Evolutionary conservation across 2,113 vertebrate genomes (phyloP).

Genomic region (Panurus biarmicus): DNA sequence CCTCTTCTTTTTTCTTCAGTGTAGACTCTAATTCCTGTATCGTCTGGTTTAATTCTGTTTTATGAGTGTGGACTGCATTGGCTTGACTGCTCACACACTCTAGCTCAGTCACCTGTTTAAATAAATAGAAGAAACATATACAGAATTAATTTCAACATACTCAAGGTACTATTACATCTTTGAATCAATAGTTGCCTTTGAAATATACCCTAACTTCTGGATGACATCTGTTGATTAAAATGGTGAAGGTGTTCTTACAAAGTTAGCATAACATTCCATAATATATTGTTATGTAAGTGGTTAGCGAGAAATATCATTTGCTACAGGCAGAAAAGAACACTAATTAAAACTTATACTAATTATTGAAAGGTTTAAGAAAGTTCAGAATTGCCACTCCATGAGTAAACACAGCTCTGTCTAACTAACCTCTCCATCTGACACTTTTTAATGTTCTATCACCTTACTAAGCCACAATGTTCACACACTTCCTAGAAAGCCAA

Average conservation of each 20-base stretch:
- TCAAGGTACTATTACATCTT: background rate
- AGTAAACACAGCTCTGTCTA: background rate
- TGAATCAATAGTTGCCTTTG: background rate
- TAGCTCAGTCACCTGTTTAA: conserved; percentile 90
- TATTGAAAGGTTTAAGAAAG: background rate
- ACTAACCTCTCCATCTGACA: background rate
- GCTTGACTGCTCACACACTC: conserved; percentile 95
- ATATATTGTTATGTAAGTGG: background rate
- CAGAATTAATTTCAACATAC: background rate
- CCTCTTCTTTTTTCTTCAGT: conserved; percentile 92
- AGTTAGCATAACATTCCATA: background rate
- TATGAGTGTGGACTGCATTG: conserved; percentile 93
- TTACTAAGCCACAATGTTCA: background rate
- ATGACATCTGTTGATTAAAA: background rate
- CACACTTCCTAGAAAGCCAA: background rate
- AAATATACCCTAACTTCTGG: background rate
- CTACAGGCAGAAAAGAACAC: background rate
- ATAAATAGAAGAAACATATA: background rate
- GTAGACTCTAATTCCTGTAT: conserved; percentile 92
- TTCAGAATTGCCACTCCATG: background rate
- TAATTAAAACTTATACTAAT: background rate
- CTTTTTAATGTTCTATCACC: background rate
- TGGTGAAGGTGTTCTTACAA: background rate
- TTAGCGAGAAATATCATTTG: too few relatives aligned
- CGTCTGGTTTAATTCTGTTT: conserved; percentile 95